Percentiles rank a stretch among this genome's conserved stretches.
Evolutionary conservation across 2,888 invertebrate genomes (phyloP).

Genomic region (Phanerotoma sp.): DNA sequence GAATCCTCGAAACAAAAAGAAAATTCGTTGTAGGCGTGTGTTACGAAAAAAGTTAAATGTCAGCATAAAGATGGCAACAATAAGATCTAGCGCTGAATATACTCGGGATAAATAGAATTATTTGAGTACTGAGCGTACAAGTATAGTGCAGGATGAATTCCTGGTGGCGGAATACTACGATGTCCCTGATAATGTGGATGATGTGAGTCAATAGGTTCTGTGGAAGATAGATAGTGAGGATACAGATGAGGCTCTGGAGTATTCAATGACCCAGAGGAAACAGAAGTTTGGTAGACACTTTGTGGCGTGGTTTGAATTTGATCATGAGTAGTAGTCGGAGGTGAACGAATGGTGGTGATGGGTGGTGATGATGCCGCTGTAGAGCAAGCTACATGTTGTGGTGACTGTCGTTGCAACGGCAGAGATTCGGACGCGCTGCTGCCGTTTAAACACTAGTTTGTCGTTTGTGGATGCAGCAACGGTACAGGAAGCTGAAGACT

Average conservation of each 20-base stretch:
- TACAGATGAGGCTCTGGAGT: constrained; percentile 29
- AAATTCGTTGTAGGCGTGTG: too few species aligned
- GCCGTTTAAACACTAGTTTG: constrained; percentile 56
- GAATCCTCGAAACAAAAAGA: too few species aligned
- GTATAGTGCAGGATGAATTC: constrained; percentile 54
- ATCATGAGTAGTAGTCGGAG: constrained; percentile 9
- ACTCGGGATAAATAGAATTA: constrained; percentile 52
- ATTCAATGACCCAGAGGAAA: constrained; percentile 26
- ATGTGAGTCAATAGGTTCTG: constrained; percentile 35
- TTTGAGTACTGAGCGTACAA: constrained; percentile 55
- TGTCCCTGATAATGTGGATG: constrained; percentile 40
- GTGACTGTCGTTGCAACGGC: constrained; percentile 37
- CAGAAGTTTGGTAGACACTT: constrained; percentile 51
- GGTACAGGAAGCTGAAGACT: constrained; percentile 56
- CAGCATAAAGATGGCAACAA: constrained; percentile 6
- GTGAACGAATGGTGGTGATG: constrained; percentile 33
- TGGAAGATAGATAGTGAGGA: constrained; percentile 15
- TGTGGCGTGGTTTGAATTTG: constrained; percentile 43
- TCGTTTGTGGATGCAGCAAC: constrained; percentile 55
- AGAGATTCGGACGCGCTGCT: constrained; percentile 48
- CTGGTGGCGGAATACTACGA: constrained; percentile 49
- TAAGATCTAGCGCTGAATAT: constrained; percentile 53
- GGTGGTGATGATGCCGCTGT: constrained; percentile 44
- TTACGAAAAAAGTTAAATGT: constrained; percentile 31
- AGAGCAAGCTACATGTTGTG: constrained; percentile 49